phyloP scores from a whole-genome alignment of 2,113 vertebrate genomes.

The Stegastes partitus region DNA sequence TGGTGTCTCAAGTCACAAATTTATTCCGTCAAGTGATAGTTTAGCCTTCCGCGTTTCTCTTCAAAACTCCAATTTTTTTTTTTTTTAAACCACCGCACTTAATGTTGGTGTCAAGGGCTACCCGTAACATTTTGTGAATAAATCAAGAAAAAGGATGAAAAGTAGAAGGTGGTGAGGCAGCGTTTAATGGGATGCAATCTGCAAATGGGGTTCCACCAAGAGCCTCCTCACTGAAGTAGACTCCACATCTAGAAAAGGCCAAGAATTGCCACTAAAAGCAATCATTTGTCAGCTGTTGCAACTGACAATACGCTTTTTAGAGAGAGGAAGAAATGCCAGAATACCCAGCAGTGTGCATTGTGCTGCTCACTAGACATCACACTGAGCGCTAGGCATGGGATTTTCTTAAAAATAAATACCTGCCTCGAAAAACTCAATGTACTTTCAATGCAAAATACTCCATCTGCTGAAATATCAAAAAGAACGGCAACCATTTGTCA shows the following conservation, averaged over 20 bases:
- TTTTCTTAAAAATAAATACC: neutral
- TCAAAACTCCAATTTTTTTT: neutral
- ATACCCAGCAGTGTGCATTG: neutral
- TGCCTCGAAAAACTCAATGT: neutral
- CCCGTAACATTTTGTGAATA: constrained; percentile 4
- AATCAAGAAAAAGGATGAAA: constrained; percentile 31
- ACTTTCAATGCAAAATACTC: too few species aligned
- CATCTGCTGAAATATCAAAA: too few species aligned
- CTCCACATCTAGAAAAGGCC: neutral
- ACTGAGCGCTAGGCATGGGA: neutral
- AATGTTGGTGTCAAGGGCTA: neutral
- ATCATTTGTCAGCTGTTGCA: constrained; percentile 7
- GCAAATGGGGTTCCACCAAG: neutral
- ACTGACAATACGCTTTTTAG: neutral
- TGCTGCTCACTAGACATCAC: neutral
- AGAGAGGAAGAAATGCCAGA: neutral
- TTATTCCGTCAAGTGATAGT: neutral
- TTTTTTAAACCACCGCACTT: neutral
- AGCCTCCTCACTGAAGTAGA: neutral
- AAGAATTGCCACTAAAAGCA: neutral
- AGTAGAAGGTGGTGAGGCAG: constrained; percentile 10
- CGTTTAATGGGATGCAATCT: constrained; percentile 26
- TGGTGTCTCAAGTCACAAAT: constrained; percentile 4
- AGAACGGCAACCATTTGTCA: too few species aligned
- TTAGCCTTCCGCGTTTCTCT: neutral